These are phyloP conservation scores for Caracal caracal DNA, from an alignment of 2,113 vertebrate genomes.

Conservation along the genomic window DNA sequence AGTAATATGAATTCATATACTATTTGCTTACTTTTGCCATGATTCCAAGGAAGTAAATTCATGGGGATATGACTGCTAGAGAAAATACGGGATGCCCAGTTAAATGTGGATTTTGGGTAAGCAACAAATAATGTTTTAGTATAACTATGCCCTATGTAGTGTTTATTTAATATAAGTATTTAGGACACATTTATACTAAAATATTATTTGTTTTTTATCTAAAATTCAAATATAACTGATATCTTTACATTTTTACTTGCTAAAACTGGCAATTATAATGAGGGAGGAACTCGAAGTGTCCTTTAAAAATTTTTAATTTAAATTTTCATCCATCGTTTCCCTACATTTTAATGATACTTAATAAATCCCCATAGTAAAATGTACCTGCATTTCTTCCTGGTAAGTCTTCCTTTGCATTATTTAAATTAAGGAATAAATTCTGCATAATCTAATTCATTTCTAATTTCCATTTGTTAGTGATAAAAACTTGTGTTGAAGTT, in stretches of 20 bases:
- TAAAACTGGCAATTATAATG: not conserved
- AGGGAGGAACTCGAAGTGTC: not conserved
- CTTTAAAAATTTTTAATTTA: not conserved
- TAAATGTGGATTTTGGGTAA: not conserved
- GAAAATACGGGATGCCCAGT: not conserved
- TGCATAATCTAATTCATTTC: not conserved
- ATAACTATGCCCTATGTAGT: not conserved
- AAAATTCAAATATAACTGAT: not conserved
- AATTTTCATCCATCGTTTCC: not conserved
- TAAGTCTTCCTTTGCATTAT: not conserved
- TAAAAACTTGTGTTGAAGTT: not conserved
- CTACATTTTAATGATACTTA: not conserved
- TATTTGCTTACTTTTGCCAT: not conserved
- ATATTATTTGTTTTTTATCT: not conserved
- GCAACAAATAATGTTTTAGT: not conserved
- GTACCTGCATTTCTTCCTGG: not conserved
- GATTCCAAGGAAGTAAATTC: not conserved
- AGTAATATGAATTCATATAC: not conserved
- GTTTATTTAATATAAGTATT: not conserved
- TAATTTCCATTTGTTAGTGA: constrained; percentile 36
- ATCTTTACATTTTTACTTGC: not conserved
- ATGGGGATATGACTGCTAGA: not conserved
- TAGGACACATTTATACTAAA: not conserved
- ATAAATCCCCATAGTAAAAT: constrained; percentile 7
- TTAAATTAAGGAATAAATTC: constrained; percentile 1